A percentile compares a stretch with the other conserved stretches of the same genome.
These are phyloP conservation scores for Tetanocera ferruginea DNA, from an alignment of 2,888 invertebrate genomes.

Conservation along the genomic window DNA sequence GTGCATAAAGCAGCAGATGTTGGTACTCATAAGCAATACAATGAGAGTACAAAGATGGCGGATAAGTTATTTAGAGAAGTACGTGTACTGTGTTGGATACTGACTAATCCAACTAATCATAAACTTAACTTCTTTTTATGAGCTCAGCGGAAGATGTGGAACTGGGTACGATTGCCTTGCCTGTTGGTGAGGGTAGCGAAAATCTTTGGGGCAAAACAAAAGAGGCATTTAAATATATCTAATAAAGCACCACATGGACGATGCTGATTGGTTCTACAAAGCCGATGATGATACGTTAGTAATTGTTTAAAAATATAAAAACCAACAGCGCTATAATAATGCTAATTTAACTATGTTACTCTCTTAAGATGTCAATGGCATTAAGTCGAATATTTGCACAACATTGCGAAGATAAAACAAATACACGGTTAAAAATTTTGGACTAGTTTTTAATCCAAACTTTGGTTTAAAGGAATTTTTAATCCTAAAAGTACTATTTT, in stretches of 20 bases:
- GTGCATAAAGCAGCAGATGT: neutral
- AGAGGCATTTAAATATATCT: constrained; percentile 88
- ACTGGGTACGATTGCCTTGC: constrained; percentile 81
- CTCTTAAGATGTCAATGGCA: too few relatives aligned
- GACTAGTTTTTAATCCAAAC: too few relatives aligned
- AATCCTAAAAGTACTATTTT: too few relatives aligned
- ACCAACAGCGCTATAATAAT: too few relatives aligned
- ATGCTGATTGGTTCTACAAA: constrained; percentile 97
- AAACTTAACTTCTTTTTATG: constrained; percentile 84
- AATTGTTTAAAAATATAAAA: too few relatives aligned
- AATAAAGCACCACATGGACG: constrained; percentile 83
- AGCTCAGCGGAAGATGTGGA: constrained; percentile 77
- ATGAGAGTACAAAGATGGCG: constrained; percentile 1
- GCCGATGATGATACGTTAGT: constrained; percentile 98
- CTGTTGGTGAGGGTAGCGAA: constrained; percentile 87
- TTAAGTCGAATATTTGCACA: too few relatives aligned
- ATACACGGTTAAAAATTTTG: too few relatives aligned
- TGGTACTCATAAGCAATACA: neutral
- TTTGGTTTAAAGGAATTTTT: too few relatives aligned
- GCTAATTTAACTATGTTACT: too few relatives aligned
- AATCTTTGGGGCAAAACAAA: constrained; percentile 96
- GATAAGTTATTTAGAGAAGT: constrained; percentile 74
- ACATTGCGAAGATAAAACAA: too few relatives aligned
- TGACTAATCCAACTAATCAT: constrained; percentile 92
- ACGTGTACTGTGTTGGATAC: constrained; percentile 93